These are phyloP conservation scores for Agrilus planipennis DNA, from an alignment of 1,140 invertebrate genomes.

Conservation along the genomic window DNA sequence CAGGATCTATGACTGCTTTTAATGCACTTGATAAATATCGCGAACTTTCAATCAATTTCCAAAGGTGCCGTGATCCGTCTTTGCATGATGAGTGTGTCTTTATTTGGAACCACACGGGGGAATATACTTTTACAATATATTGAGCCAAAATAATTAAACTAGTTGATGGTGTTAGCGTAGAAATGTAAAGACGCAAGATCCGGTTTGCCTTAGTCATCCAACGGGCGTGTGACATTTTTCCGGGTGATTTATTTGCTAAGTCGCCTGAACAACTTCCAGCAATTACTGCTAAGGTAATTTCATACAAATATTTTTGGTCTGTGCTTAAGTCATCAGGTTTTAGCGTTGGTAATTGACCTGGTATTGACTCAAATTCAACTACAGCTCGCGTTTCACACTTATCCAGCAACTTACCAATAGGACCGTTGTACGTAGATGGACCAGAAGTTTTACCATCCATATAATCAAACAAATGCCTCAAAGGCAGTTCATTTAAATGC, in stretches of 20 bases:
- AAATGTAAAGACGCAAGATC: constrained; percentile 4
- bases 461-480: constrained; percentile 23
- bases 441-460: constrained; percentile 22
- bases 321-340: background rate
- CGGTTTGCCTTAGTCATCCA: constrained; percentile 18
- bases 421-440: constrained; percentile 17
- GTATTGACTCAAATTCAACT: background rate
- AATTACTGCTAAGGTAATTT: constrained; percentile 14
- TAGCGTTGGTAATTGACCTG: background rate
- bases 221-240: constrained; percentile 20
- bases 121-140: constrained; percentile 12
- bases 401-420: constrained; percentile 18
- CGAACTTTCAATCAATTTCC: constrained; percentile 2
- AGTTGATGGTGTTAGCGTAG: background rate
- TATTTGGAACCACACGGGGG: constrained; percentile 15
- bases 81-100: constrained; percentile 13
- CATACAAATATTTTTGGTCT: constrained; percentile 1
- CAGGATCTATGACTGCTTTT: constrained; percentile 9
- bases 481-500: constrained; percentile 12
- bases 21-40: constrained; percentile 5
- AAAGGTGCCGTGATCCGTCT: constrained; percentile 7
- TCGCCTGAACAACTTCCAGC: constrained; percentile 20
- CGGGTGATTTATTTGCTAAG: constrained; percentile 21
- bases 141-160: constrained; percentile 12
- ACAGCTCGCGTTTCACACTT: constrained; percentile 16